phyloP scores from a whole-genome alignment of 2,113 vertebrate species.

The Poeciliopsis turrubarensis region DNA sequence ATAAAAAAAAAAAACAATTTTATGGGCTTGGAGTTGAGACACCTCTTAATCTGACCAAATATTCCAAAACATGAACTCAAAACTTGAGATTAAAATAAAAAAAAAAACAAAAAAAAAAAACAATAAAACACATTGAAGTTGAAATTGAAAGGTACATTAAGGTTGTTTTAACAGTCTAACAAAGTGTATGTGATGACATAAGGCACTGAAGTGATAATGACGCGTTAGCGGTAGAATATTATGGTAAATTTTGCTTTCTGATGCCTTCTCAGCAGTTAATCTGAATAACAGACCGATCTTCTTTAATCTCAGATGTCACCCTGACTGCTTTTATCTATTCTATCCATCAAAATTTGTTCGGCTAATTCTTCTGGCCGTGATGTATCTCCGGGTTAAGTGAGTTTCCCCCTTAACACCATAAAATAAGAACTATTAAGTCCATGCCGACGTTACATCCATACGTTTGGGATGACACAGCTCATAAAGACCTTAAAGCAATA shows the following conservation, averaged over 20 bases:
- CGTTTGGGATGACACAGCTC: conserved; percentile 74
- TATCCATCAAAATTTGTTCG: conserved; percentile 72
- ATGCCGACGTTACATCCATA: conserved; percentile 70
- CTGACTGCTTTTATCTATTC: conserved; percentile 67
- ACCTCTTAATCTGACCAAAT: background rate
- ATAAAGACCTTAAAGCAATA: conserved; percentile 72
- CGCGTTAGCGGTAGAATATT: conserved; percentile 5
- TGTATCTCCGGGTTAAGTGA: conserved; percentile 75
- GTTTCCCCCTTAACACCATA: conserved; percentile 67
- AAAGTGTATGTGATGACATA: conserved; percentile 24
- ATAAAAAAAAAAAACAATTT: background rate
- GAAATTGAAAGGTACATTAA: background rate
- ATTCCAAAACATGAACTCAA: background rate
- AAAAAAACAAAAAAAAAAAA: too few relatives aligned
- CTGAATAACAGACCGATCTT: conserved; percentile 59
- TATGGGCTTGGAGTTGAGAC: background rate
- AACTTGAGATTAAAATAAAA: background rate
- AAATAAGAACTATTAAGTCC: conserved; percentile 76
- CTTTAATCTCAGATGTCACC: conserved; percentile 56
- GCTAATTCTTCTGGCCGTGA: conserved; percentile 60
- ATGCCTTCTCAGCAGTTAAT: conserved; percentile 48
- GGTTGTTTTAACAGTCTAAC: background rate
- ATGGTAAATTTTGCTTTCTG: conserved; percentile 36
- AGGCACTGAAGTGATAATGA: conserved; percentile 19
- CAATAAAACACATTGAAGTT: background rate